Percentiles rank a stretch among this genome's conserved stretches.
Conservation (phyloP, 1,140 invertebrate genomes). For the Pentalonia nigronervosa region DNA sequence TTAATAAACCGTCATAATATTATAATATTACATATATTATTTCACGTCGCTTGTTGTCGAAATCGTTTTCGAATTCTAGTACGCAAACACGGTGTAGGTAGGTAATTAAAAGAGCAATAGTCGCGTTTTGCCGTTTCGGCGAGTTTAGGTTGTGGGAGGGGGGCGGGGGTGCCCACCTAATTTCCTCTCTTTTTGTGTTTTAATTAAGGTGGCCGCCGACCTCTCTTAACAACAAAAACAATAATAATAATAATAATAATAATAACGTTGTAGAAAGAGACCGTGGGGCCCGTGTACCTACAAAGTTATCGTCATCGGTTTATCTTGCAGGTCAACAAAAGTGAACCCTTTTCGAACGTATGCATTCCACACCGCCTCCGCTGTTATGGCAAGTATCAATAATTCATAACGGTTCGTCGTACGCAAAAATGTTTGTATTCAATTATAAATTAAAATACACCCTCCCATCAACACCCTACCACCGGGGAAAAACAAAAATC, state of each 20-base stretch:
- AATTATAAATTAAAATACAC: slow-evolving; percentile 1
- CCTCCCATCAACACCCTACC: no score
- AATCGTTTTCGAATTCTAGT: neutral
- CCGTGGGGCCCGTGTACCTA: neutral
- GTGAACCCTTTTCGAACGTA: neutral
- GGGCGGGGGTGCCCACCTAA: neutral
- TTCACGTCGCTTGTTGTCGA: neutral
- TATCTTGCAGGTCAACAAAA: slow-evolving; percentile 11
- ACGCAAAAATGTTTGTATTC: slow-evolving; percentile 32
- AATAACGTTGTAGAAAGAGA: neutral
- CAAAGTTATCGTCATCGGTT: slow-evolving; percentile 23
- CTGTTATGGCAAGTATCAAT: neutral
- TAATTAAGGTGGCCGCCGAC: neutral
- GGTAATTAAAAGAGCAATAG: neutral
- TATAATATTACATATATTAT: neutral
- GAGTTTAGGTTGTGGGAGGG: no score
- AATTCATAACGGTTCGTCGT: neutral
- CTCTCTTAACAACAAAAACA: neutral
- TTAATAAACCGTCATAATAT: neutral
- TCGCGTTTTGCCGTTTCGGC: neutral
- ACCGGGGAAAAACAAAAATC: neutral
- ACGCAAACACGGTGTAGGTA: neutral
- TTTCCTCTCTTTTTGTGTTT: neutral
- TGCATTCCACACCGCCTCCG: neutral
- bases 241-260: neutral